These are phyloP conservation scores for Sinelater perroti DNA, from an alignment of 2,888 invertebrate genomes.

Conservation along the genomic window DNA sequence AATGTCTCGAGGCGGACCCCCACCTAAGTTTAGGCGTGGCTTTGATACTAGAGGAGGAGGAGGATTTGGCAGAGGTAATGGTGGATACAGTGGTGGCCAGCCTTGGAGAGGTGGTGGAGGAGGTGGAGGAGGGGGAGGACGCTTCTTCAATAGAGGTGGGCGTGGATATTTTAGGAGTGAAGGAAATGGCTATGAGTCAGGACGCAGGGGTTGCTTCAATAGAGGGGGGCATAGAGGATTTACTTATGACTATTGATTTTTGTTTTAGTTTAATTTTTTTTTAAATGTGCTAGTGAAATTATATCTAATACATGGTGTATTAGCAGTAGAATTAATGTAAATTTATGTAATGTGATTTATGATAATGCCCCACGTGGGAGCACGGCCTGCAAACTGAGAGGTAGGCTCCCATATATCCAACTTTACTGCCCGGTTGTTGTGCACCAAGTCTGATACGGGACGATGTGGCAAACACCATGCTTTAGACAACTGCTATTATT, in stretches of 20 bases:
- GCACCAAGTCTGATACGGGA: too few relatives aligned
- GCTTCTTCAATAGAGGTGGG: slow-evolving; percentile 35
- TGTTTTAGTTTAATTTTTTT: too few relatives aligned
- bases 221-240: slow-evolving; percentile 32
- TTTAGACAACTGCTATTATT: too few relatives aligned
- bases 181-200: slow-evolving; percentile 25
- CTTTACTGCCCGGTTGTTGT: too few relatives aligned
- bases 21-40: slow-evolving; percentile 59
- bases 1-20: slow-evolving; percentile 52
- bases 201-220: slow-evolving; percentile 22
- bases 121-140: slow-evolving; percentile 40
- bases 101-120: slow-evolving; percentile 43
- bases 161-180: slow-evolving; percentile 30
- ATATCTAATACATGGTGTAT: too few relatives aligned
- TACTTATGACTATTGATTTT: slow-evolving; percentile 22
- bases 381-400: too few relatives aligned
- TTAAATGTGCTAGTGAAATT: too few relatives aligned
- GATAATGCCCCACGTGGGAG: too few relatives aligned
- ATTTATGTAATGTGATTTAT: too few relatives aligned
- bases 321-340: too few relatives aligned
- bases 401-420: too few relatives aligned
- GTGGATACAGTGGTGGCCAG: slow-evolving; percentile 24
- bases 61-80: slow-evolving; percentile 43
- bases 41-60: slow-evolving; percentile 46
- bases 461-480: too few relatives aligned